Conservation (phyloP, 2,888 invertebrate species). For the Blastobasis adustella region DNA sequence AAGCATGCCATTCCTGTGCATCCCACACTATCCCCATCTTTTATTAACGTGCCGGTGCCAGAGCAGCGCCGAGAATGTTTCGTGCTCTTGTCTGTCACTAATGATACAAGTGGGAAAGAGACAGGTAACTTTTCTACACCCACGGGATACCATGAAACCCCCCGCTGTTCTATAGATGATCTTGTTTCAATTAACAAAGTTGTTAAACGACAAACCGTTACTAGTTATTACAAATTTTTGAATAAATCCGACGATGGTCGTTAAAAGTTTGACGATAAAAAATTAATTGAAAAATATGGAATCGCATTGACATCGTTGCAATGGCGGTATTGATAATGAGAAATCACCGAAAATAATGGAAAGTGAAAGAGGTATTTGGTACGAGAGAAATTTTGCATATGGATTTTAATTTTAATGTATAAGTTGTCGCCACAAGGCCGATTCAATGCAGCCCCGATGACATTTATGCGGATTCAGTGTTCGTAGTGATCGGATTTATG, state of each 20-base stretch:
- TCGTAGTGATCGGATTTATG: conserved; percentile 4
- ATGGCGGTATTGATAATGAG: background rate
- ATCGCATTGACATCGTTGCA: background rate
- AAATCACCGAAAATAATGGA: background rate
- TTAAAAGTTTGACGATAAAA: background rate
- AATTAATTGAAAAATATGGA: background rate
- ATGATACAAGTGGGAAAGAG: conserved; percentile 21
- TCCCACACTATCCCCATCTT: background rate
- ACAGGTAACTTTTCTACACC: conserved; percentile 34
- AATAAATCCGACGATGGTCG: background rate
- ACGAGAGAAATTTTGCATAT: background rate
- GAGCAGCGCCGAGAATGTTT: conserved; percentile 1
- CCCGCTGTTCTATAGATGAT: conserved; percentile 43
- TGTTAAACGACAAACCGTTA: conserved; percentile 22
- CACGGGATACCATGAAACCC: conserved; percentile 34
- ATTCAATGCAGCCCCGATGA: background rate
- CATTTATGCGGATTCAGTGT: background rate
- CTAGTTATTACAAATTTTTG: background rate
- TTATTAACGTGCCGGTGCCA: background rate
- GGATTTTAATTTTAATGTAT: background rate
- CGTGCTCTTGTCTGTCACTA: conserved; percentile 28
- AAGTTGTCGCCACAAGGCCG: background rate
- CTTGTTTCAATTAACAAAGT: conserved; percentile 57
- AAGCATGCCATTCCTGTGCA: background rate
- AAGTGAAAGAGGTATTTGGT: background rate